Base-by-base conservation (phyloP, 2,888 invertebrate genomes). In the Rhaphigaster nebulosa region DNA sequence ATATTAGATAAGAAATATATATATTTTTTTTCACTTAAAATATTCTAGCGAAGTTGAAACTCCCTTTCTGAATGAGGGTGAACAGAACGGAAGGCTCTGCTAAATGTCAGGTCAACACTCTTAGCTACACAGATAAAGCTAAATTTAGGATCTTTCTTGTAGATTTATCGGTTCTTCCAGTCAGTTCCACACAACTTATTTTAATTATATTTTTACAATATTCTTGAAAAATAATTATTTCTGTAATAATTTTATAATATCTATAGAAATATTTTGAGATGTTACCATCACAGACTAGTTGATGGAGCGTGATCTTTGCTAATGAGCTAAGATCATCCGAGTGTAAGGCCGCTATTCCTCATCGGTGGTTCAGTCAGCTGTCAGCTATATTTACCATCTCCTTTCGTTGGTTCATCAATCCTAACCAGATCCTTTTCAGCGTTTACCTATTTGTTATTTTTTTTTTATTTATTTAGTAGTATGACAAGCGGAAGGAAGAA, bases 91-190 rank as follows among this genome's bases (percentile, higher is more conserved):
- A 65, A 70, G 34, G 34, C 70, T 20, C 34, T 20, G 38, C 70
- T 76, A 38, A 76, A 38, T 76, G 70, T 76, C 34, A 76, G 70
- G 38, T 76, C 70, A 76, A 76, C 70, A 76, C 34, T 38, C 70
- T 76, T 76, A 76, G 70, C 70, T 38, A 76, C 70, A 76, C 34
- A 20, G 20, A 20, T 20, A 34, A 34, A 20, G 20, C 70, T 76
- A 76, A 76, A 76, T 76, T 76, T 76, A 76, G 70, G 70, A 1
- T 38, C 70, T 76, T 23, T 12, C 70, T 29, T 23, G 4, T 34
- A 38, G 20, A 76, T 23, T 38, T 76, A 76, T 76, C 18, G 20
- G 3, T 38, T 8, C 34, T 76, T 76, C 4, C 70, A 70, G n/a
- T 29, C n/a, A 56, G 26, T n/a, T n/a, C n/a, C 65, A 4, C 18